These are phyloP conservation scores for Carassius auratus DNA, from an alignment of 2,113 vertebrate genomes.

Conservation along the genomic window DNA sequence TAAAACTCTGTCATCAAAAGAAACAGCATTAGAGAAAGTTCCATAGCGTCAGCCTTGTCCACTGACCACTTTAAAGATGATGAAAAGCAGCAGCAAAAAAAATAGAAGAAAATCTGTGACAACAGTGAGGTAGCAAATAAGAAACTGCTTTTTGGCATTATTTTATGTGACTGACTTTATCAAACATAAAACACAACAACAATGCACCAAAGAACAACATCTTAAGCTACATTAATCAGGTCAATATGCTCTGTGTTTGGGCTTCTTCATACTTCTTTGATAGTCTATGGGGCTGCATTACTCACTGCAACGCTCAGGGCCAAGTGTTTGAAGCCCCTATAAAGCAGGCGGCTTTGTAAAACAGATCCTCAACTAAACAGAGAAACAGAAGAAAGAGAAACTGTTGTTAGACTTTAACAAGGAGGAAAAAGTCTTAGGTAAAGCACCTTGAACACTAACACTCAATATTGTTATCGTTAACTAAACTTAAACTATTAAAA, in stretches of 20 bases:
- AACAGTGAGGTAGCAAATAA: too few species aligned
- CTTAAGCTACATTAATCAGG: constrained; percentile 42
- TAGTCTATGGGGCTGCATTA: constrained; percentile 47
- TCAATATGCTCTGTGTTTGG: not conserved
- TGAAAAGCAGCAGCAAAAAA: too few species aligned
- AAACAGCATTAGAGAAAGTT: not conserved
- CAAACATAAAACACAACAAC: too few species aligned
- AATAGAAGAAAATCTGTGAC: not conserved
- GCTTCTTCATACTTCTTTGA: constrained; percentile 27
- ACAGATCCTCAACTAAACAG: not conserved
- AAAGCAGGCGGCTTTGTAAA: constrained; percentile 31
- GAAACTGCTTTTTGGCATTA: not conserved
- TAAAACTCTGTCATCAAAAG: constrained; percentile 52
- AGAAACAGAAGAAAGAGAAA: not conserved
- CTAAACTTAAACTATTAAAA: not conserved
- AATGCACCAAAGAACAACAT: constrained; percentile 3
- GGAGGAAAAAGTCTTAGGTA: not conserved
- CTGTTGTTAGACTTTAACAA: not conserved
- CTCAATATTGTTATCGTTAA: not conserved
- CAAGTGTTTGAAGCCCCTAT: constrained; percentile 60
- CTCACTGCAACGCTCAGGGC: constrained; percentile 45
- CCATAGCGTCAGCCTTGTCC: not conserved
- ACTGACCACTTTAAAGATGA: not conserved
- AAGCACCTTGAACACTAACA: not conserved
- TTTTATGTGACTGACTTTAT: not conserved